Percentiles rank a stretch among this genome's conserved stretches.
Conservation (phyloP, 2,888 invertebrate species). For the Nomada fucata region DNA sequence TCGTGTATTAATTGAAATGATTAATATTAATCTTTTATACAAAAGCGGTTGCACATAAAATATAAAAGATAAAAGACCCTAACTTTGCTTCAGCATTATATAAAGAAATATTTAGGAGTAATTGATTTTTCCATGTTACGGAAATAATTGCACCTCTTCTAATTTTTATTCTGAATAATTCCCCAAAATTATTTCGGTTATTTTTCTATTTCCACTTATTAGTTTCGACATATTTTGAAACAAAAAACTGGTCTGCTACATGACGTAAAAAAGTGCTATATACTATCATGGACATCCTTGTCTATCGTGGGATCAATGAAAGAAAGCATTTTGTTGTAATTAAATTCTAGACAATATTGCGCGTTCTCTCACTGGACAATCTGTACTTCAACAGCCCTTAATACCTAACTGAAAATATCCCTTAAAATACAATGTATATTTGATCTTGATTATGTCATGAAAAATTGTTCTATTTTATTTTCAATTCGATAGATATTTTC, state of each 20-base stretch:
- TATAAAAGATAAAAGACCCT: no score
- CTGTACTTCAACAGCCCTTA: conserved; percentile 52
- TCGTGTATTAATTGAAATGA: no score
- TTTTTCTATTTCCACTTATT: background rate
- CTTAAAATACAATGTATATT: background rate
- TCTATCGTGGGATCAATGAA: conserved; percentile 58
- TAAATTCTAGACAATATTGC: conserved; percentile 67
- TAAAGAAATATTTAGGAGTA: background rate
- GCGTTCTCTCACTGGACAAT: conserved; percentile 62
- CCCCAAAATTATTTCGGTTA: no score
- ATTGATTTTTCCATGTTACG: background rate
- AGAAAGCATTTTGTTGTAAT: conserved; percentile 45
- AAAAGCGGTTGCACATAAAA: no score
- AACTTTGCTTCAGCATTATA: background rate
- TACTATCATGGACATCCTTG: conserved; percentile 34
- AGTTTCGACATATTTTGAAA: background rate
- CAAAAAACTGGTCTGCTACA: conserved; percentile 12
- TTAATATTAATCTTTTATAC: no score
- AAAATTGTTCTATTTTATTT: background rate
- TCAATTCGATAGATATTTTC: background rate
- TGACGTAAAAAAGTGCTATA: conserved; percentile 7
- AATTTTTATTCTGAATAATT: no score
- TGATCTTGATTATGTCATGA: background rate
- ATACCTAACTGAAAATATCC: conserved; percentile 24
- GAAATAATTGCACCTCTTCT: background rate